Conservation (phyloP, 2,888 invertebrate genomes). For the Camponotus fellah region DNA sequence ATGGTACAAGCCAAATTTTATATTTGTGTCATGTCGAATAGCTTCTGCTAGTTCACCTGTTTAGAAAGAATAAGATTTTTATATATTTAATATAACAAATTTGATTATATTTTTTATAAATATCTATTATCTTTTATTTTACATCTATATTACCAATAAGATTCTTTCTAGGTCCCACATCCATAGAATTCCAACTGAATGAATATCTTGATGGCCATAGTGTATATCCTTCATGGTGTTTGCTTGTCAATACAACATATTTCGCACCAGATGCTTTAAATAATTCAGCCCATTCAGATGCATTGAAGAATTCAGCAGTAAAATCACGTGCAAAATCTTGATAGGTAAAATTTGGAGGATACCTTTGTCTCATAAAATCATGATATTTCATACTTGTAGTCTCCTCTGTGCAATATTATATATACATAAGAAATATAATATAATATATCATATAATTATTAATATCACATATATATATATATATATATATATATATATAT, state of each 20-base stretch:
- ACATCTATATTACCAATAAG: conserved; percentile 88
- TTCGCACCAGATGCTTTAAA: conserved; percentile 95
- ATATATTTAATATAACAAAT: background rate
- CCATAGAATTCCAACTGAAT: conserved; percentile 90
- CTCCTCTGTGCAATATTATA: conserved; percentile 79
- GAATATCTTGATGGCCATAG: conserved; percentile 89
- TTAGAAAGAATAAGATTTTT: background rate
- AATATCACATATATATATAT: background rate
- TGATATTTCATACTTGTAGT: conserved; percentile 84
- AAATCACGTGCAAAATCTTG: conserved; percentile 97
- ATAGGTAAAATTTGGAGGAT: conserved; percentile 94
- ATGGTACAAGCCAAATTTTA: conserved; percentile 95
- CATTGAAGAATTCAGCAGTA: conserved; percentile 95
- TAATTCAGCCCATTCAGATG: conserved; percentile 93
- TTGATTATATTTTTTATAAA: conserved; percentile 10
- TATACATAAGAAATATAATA: background rate
- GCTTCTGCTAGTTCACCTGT: conserved; percentile 90
- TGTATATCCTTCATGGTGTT: conserved; percentile 90
- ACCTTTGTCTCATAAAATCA: conserved; percentile 93
- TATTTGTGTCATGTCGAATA: conserved; percentile 88
- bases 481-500: conserved; percentile 1
- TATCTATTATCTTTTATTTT: background rate
- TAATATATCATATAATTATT: no score
- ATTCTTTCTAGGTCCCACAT: conserved; percentile 89
- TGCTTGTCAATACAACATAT: conserved; percentile 90